Evolutionary conservation across 2,797 vertebrate species (phyloP).

Genomic region (Coccyzus lansbergi): DNA sequence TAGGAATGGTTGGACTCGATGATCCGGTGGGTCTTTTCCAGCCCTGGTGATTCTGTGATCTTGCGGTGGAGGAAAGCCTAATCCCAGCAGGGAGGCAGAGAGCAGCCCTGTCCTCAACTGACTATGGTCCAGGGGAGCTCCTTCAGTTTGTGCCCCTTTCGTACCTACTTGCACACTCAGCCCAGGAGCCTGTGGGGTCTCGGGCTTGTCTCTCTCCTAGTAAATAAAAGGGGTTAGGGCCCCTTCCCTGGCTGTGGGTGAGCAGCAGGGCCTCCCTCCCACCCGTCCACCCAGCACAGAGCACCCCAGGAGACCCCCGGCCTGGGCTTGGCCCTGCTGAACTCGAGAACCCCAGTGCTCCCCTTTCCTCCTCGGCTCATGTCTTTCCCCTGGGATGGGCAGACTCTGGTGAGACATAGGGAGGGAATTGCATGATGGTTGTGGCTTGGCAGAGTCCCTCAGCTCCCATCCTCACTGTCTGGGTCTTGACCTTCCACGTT

Average conservation of each 20-base stretch:
- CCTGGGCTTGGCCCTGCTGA: neutral
- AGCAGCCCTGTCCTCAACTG: fast-evolving
- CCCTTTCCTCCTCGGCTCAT: fast-evolving
- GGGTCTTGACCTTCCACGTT: neutral
- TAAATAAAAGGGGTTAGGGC: neutral
- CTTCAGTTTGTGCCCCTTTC: fast-evolving
- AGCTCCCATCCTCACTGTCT: fast-evolving
- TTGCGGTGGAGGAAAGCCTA: fast-evolving
- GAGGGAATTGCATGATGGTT: neutral
- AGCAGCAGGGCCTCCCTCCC: neutral
- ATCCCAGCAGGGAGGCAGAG: neutral
- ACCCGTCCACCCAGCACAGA: fast-evolving
- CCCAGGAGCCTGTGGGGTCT: neutral
- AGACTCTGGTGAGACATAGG: fast-evolving
- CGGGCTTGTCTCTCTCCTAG: neutral
- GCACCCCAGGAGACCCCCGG: fast-evolving
- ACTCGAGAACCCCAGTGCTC: fast-evolving
- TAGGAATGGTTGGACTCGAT: too few relatives aligned
- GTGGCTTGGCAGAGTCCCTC: neutral
- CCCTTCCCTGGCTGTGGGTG: fast-evolving
- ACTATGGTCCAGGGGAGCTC: fast-evolving
- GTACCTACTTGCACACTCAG: fast-evolving
- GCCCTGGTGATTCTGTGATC: too few relatives aligned
- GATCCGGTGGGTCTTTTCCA: too few relatives aligned
- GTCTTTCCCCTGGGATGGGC: neutral